These are phyloP conservation scores for Meloidogyne exigua DNA, from an alignment of 1,140 invertebrate genomes.

Conservation along the genomic window DNA sequence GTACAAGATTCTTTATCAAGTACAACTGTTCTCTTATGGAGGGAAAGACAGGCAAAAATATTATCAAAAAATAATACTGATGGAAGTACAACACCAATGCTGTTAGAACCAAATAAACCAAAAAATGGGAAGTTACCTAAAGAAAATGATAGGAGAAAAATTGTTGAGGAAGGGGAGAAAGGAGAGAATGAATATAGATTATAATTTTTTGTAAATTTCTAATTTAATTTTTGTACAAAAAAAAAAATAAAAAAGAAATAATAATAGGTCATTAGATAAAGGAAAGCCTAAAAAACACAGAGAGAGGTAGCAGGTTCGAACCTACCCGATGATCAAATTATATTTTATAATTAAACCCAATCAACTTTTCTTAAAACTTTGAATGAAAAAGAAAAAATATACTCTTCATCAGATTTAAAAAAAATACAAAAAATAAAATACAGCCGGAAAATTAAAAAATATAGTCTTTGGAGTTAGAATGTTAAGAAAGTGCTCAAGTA, in stretches of 20 bases:
- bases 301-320: too few relatives aligned
- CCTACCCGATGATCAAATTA: too few relatives aligned
- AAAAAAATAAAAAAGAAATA: too few relatives aligned
- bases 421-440: neutral
- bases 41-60: neutral
- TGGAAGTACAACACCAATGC: neutral
- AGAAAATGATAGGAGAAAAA: neutral
- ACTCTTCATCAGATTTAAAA: neutral
- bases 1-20: conserved; percentile 1
- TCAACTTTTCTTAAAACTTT: too few relatives aligned
- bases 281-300: too few relatives aligned
- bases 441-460: neutral
- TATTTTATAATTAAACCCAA: too few relatives aligned
- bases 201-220: neutral
- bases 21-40: neutral
- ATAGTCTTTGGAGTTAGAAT: neutral
- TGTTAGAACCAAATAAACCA: neutral
- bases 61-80: neutral
- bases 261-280: too few relatives aligned
- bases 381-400: too few relatives aligned
- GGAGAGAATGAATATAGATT: conserved; percentile 17
- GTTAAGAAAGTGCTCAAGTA: neutral
- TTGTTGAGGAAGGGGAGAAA: conserved; percentile 11
- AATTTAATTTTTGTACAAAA: too few relatives aligned
- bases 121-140: neutral